Evolutionary conservation across 2,797 vertebrate genomes (phyloP).

Genomic region (Gadopsis bispinosus): DNA sequence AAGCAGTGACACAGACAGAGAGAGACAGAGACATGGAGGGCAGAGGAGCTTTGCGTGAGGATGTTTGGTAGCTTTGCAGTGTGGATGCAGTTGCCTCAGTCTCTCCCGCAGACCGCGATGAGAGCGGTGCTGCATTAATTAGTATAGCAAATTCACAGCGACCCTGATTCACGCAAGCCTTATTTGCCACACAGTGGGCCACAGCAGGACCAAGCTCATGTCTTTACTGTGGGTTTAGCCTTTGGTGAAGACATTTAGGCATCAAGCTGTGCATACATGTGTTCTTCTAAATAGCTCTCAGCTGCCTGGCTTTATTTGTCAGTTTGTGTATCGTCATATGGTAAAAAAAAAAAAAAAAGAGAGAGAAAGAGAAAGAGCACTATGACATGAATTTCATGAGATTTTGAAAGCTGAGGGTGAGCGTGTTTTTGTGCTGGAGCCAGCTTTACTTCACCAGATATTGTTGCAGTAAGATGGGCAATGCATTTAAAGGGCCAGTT

Average conservation of each 20-base stretch:
- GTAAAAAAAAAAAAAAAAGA: background rate
- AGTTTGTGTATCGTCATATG: background rate
- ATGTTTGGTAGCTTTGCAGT: constrained; percentile 20
- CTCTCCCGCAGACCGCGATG: constrained; percentile 52
- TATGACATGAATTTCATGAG: background rate
- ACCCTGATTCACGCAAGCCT: constrained; percentile 44
- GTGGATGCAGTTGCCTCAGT: constrained; percentile 29
- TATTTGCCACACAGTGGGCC: constrained; percentile 14
- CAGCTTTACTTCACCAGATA: background rate
- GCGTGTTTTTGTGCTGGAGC: background rate
- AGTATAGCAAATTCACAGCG: constrained; percentile 44
- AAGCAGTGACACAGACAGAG: constrained; percentile 53
- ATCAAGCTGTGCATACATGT: background rate
- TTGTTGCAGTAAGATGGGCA: background rate
- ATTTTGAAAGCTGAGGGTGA: background rate
- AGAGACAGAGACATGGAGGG: constrained; percentile 50
- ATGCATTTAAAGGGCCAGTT: constrained; percentile 20
- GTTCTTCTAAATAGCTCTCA: background rate
- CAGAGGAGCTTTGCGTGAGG: constrained; percentile 38
- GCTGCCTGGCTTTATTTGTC: background rate
- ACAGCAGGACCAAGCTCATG: background rate
- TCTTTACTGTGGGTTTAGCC: background rate
- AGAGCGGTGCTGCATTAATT: constrained; percentile 67
- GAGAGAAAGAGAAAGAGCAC: no score
- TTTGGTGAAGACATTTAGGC: background rate